A percentile compares a stretch with the other conserved stretches of the same genome.
phyloP scores from a whole-genome alignment of 2,888 invertebrate genomes.

The Drosophila algonquin region DNA sequence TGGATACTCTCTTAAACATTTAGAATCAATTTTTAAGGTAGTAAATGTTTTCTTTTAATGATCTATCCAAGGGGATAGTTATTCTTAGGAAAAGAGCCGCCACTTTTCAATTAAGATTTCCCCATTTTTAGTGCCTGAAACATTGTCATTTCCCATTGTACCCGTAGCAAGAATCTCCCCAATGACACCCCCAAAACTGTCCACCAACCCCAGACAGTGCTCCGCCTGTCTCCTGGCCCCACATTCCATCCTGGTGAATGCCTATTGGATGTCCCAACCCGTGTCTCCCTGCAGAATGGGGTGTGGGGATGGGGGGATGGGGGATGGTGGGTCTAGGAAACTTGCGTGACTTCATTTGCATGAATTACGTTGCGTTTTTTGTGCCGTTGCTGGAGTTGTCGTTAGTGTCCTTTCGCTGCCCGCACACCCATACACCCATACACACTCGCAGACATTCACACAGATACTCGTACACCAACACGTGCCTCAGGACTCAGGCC shows the following conservation, averaged over 20 bases:
- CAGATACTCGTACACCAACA: not conserved
- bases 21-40: no score
- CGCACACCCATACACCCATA: constrained; percentile 26
- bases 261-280: constrained; percentile 38
- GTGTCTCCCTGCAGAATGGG: constrained; percentile 12
- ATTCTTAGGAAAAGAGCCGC: not conserved
- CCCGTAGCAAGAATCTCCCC: not conserved
- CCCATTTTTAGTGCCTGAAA: not conserved
- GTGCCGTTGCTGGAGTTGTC: constrained; percentile 39
- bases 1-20: no score
- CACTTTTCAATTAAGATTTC: not conserved
- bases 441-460: constrained; percentile 12
- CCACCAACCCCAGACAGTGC: constrained; percentile 8
- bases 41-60: no score
- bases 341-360: constrained; percentile 82
- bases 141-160: not conserved
- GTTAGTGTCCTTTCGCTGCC: constrained; percentile 63
- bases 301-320: constrained; percentile 2
- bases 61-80: not conserved
- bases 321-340: constrained; percentile 22
- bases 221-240: constrained; percentile 3
- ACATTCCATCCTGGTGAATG: constrained; percentile 25
- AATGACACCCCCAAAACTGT: not conserved
- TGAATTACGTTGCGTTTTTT: constrained; percentile 71
- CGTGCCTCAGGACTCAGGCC: constrained; percentile 31